Evolutionary conservation across 2,797 vertebrate genomes (phyloP), one percentile per base, ranked within the genome.

Genomic region (Meda fulgida): DNA sequence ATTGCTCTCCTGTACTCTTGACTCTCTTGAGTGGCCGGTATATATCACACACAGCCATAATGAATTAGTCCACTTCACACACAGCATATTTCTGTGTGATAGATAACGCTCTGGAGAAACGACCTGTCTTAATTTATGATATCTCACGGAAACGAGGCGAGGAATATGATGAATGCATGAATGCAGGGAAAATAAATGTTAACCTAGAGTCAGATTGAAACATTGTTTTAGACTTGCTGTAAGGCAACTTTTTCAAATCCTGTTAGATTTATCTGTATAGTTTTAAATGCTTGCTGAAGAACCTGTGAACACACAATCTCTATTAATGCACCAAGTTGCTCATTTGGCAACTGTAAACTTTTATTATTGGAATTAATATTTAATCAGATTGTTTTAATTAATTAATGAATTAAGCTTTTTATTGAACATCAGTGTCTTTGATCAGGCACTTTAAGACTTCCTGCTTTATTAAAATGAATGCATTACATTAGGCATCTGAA

Each of bases 51-150:
- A 77, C 69, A 69, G 58, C 67, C 38, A 76, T 72, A 81, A 72
- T 53, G 67, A 81, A 73, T 85, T 83, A 69, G 60, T 67, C 60
- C 76, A 80, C 84, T 83, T 87, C 84, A 77, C 79, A 40, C 83
- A 78, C 81, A 72, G 36, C 55, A 81, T 72, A 78, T 46, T 66
- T 83, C 70, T 60, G 76, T 58, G 63, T 87, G 87, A 88, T 80
- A 80, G 78, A 89, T 84, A 69, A 79, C 67, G 7, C 80, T 67
- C 70, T 51, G 77, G 67, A 85, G 83, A 81, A 83, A 88, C 51
- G 70, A 60, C 84, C 72, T 76, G 26, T 48, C 40, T 73, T 71
- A 43, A 72, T 88, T 86, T 73, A 83, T 80, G 51, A 71, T 66
- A 58, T 71, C 48, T 60, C 53, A 78, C 36, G 3, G 78, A 40